Conservation (phyloP, 2,888 invertebrate genomes). For the Steinernema scapterisci region DNA sequence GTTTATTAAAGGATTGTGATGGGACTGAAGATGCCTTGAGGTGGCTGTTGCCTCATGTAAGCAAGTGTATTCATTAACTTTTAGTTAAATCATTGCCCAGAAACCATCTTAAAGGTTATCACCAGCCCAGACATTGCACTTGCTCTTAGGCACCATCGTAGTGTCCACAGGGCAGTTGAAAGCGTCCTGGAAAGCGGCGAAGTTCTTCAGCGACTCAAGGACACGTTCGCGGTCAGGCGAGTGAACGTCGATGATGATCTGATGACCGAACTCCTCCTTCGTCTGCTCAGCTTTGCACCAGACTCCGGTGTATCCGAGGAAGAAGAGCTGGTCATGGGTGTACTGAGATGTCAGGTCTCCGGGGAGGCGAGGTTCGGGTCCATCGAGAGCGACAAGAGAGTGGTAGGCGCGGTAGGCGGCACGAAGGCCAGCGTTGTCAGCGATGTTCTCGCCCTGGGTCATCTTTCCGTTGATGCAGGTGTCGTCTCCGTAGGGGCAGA, state of each 20-base stretch:
- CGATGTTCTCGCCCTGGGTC: constrained; percentile 72
- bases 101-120: not conserved
- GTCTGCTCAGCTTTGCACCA: constrained; percentile 31
- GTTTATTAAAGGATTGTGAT: no score
- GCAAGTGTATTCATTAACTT: no score
- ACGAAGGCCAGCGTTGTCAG: constrained; percentile 66
- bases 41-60: no score
- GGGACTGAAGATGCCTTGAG: no score
- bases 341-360: constrained; percentile 48
- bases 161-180: constrained; percentile 29
- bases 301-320: constrained; percentile 57
- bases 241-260: constrained; percentile 33
- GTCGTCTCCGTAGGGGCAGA: constrained; percentile 17
- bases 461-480: constrained; percentile 69
- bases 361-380: constrained; percentile 48
- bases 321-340: constrained; percentile 69
- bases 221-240: constrained; percentile 30
- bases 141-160: constrained; percentile 1
- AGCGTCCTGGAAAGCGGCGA: constrained; percentile 30
- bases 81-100: not conserved
- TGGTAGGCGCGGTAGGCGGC: constrained; percentile 62
- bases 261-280: not conserved
- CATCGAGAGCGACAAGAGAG: constrained; percentile 30
- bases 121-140: constrained; percentile 27
- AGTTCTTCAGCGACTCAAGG: constrained; percentile 33